Evolutionary conservation across 2,797 vertebrate genomes (phyloP).

Genomic region (Iguana delicatissima): DNA sequence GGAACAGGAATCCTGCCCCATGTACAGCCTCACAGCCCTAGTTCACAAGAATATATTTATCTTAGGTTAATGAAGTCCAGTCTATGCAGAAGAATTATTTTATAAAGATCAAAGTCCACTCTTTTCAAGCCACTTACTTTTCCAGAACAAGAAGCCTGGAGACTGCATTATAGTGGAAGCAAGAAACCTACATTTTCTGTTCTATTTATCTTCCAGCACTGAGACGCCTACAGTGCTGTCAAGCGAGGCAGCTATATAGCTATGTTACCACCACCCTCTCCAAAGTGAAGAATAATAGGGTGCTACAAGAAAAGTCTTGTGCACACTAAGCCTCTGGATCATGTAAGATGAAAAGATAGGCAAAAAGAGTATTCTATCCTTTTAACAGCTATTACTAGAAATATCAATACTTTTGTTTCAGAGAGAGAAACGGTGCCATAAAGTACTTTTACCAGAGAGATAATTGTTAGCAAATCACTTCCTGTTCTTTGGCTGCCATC

Average conservation of each 20-base stretch:
- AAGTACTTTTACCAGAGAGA: not conserved
- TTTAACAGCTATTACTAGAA: not conserved
- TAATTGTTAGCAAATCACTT: not conserved
- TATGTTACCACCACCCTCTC: not conserved
- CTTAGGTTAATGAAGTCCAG: not conserved
- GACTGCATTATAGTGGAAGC: not conserved
- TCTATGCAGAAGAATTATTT: not conserved
- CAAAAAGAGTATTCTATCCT: conserved; percentile 17
- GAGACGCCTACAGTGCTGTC: not conserved
- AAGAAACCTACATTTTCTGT: not conserved
- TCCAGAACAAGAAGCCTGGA: not conserved
- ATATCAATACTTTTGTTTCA: not conserved
- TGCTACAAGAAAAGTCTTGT: not conserved
- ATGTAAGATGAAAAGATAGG: not conserved
- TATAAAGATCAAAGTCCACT: not conserved
- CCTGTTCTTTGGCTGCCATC: not conserved
- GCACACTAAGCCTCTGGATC: conserved; percentile 2
- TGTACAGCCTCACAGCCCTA: too few relatives aligned
- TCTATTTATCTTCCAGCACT: not conserved
- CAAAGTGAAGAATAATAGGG: conserved; percentile 27
- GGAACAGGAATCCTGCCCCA: too few relatives aligned
- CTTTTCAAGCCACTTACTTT: not conserved
- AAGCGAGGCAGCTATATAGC: not conserved
- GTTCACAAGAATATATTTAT: not conserved
- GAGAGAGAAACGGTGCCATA: not conserved